Base-by-base conservation (phyloP, 2,888 invertebrate genomes). In the Biston betularia region DNA sequence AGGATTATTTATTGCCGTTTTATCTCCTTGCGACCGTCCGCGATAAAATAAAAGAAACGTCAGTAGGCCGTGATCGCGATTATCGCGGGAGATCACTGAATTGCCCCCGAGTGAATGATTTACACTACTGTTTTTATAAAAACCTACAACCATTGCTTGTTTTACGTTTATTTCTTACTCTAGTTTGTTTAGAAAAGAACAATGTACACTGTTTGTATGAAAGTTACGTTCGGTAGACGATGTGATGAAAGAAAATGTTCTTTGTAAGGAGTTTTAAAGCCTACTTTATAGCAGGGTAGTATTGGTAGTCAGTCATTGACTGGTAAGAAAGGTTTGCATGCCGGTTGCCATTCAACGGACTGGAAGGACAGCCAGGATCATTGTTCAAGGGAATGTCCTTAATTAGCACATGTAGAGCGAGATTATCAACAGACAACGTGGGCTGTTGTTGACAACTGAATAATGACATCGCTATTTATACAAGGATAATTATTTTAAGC, bases 1-100 rank as follows among this genome's bases (percentile, higher is more conserved):
- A 65, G 78, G 83, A 90, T 91, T 91, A 92, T 92, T 93, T 92
- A 93, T 91, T 92, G 82, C 89, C 79, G 81, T 84, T 92, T 92
- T 92, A 92, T 92, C 90, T 90, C 82, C 84, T 82, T 75, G 84
- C 86, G 88, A 88, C 88, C 86, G 87, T 87, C 84, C 81, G 86
- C 83, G 90, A 91, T 92, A 90, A 92, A 92, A 92, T 90, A 92
- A 91, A 91, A 92, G 89, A 92, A 92, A 89, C 88, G 88, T 90
- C 92, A 87, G 86, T 78, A 79, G 78, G 82, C 87, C 86, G 86
- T 87, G 90, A 90, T 92, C 89, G 89, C 87, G 91, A 90, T 92
- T 92, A 92, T 91, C 92, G 85, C 85, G 83, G 83, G 84, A 87
- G 86, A 90, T 90, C 91, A 87, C 84, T 86, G 89, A 84, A 86